Evolutionary conservation across 2,888 invertebrate species (phyloP).

Genomic region (Mamestra brassicae): DNA sequence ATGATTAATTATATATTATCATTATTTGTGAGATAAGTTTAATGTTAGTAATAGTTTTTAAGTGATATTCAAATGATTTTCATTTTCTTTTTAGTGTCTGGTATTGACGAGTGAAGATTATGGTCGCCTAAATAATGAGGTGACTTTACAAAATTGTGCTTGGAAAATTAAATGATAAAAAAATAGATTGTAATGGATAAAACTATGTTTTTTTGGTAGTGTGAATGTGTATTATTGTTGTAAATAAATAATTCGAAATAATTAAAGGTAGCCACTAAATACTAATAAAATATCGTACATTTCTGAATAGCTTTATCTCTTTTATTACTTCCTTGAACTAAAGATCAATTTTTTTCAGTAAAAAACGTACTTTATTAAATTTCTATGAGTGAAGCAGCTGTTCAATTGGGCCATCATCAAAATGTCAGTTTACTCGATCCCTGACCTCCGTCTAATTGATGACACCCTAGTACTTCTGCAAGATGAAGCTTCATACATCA

Average conservation of each 20-base stretch:
- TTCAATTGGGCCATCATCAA: background rate
- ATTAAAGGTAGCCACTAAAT: background rate
- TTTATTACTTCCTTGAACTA: background rate
- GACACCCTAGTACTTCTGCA: conserved; percentile 16
- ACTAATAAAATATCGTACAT: background rate
- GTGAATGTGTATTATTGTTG: conserved; percentile 14
- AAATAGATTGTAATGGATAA: too few species aligned
- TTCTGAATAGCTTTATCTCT: background rate
- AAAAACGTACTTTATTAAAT: background rate
- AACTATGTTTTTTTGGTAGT: background rate
- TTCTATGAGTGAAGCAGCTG: background rate
- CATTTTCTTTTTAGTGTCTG: conserved; percentile 37
- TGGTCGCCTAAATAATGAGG: background rate
- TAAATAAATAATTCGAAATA: conserved; percentile 30
- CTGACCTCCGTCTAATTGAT: conserved; percentile 10
- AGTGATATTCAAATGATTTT: background rate
- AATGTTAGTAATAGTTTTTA: background rate
- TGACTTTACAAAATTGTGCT: background rate
- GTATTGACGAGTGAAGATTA: conserved; percentile 19
- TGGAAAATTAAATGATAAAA: background rate
- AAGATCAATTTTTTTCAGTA: background rate
- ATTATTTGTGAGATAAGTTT: background rate
- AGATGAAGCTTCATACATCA: conserved; percentile 26
- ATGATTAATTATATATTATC: conserved; percentile 23
- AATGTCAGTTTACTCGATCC: background rate